phyloP scores from a whole-genome alignment of 37 sponge, comb jelly and placozoan genomes.

The Chondrosia reniformis region DNA sequence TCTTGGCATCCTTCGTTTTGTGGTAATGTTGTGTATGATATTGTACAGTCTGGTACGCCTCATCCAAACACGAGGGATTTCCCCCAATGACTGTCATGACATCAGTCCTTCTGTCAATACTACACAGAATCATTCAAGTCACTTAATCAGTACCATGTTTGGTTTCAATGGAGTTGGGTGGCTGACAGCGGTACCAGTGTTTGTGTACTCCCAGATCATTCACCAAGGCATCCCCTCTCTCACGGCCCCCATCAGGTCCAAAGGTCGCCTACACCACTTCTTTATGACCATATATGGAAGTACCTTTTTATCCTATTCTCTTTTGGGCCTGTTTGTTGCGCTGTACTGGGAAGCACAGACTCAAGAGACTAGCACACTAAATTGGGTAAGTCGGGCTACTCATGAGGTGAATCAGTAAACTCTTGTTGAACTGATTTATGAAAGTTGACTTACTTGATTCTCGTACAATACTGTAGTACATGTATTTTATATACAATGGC shows the following conservation, averaged over 20 bases:
- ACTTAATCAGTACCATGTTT: conserved; percentile 19
- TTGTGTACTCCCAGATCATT: conserved; percentile 68
- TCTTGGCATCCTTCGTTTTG: conserved; percentile 68
- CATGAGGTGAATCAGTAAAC: no score
- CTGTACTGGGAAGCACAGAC: conserved; percentile 56
- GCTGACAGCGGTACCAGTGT: conserved; percentile 68
- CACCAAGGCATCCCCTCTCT: conserved; percentile 85
- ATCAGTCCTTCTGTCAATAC: neutral
- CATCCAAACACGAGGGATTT: neutral
- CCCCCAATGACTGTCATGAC: no score
- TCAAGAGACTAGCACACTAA: conserved; percentile 74
- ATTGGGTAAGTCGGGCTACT: conserved; percentile 82
- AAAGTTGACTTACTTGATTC: no score
- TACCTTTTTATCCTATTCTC: conserved; percentile 51
- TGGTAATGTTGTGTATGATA: conserved; percentile 57
- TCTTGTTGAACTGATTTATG: no score
- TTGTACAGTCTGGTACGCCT: conserved; percentile 54
- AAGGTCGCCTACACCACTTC: conserved; percentile 45
- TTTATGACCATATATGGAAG: conserved; percentile 42
- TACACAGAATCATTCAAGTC: neutral
- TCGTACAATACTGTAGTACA: neutral
- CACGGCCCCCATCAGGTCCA: conserved; percentile 61
- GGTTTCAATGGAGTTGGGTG: conserved; percentile 43
- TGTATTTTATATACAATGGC: conserved; percentile 18
- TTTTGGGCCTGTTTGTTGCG: conserved; percentile 66